phyloP scores from a whole-genome alignment of 2,113 vertebrate genomes.

The Mus pahari region DNA sequence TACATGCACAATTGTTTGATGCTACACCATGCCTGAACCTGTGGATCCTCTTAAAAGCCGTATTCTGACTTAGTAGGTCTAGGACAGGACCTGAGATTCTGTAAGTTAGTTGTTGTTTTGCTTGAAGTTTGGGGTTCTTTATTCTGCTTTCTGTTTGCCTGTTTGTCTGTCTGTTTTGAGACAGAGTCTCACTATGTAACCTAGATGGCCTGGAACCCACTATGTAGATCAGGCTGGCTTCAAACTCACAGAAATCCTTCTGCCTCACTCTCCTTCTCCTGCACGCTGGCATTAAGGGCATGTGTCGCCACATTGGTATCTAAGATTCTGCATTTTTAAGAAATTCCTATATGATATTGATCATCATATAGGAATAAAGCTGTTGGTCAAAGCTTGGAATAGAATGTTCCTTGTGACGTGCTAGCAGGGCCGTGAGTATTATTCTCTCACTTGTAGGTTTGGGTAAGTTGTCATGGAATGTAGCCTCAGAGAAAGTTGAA shows the following conservation, averaged over 20 bases:
- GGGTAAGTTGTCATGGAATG: not conserved
- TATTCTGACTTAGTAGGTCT: slow-evolving; percentile 11
- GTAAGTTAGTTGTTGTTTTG: not conserved
- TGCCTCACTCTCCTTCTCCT: not conserved
- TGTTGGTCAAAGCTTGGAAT: not conserved
- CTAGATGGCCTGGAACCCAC: not conserved
- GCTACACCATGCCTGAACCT: not conserved
- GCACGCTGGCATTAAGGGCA: not conserved
- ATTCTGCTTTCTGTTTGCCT: not conserved
- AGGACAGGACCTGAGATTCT: not conserved
- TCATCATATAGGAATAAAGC: too few relatives aligned
- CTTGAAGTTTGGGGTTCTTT: not conserved
- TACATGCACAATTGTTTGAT: slow-evolving; percentile 43
- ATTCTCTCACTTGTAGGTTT: not conserved
- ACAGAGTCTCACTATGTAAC: not conserved
- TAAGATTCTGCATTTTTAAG: slow-evolving; percentile 28
- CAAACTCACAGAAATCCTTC: not conserved
- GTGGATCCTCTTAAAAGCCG: slow-evolving; percentile 60
- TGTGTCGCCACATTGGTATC: too few relatives aligned
- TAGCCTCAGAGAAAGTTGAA: not conserved
- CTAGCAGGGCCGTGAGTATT: not conserved
- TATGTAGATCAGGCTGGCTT: not conserved
- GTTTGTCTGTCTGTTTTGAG: not conserved
- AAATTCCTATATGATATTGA: not conserved
- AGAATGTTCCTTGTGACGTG: not conserved